phyloP scores from a whole-genome alignment of 2,888 invertebrate genomes.

The Apeira syringaria region DNA sequence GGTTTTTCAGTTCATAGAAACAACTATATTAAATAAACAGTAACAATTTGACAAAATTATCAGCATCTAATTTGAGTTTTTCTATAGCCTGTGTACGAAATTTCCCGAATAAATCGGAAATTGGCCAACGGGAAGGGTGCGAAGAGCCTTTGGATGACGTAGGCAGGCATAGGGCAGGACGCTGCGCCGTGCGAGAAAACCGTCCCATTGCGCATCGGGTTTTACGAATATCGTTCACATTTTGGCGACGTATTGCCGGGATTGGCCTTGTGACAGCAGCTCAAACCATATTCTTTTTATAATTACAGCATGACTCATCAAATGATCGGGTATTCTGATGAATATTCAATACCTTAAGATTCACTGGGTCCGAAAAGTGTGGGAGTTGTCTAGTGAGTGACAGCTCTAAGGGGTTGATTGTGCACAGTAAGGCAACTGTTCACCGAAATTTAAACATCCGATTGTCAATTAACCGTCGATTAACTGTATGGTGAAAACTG shows the following conservation, averaged over 20 bases:
- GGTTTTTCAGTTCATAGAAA: too few species aligned
- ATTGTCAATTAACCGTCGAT: too few species aligned
- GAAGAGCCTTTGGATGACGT: conserved; percentile 3
- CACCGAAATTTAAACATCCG: too few species aligned
- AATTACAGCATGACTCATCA: background rate
- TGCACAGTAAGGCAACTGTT: too few species aligned
- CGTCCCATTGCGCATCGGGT: conserved; percentile 5
- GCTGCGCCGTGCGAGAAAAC: conserved; percentile 7
- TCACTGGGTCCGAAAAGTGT: too few species aligned
- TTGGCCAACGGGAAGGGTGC: background rate
- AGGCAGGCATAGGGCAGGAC: background rate
- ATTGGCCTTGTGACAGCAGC: conserved; percentile 4
- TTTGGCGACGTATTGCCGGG: conserved; percentile 4
- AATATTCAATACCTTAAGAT: background rate
- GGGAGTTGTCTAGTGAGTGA: too few species aligned
- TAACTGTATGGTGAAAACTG: too few species aligned
- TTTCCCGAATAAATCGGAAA: conserved; percentile 2
- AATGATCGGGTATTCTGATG: conserved; percentile 1
- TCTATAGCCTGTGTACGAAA: background rate
- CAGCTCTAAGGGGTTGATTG: too few species aligned
- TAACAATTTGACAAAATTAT: too few species aligned
- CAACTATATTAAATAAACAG: too few species aligned
- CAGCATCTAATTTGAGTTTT: too few species aligned
- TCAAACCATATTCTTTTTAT: conserved; percentile 7
- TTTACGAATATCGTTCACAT: background rate